phyloP scores from a whole-genome alignment of 2,888 invertebrate species.

The Hirtodrosophila confusa region DNA sequence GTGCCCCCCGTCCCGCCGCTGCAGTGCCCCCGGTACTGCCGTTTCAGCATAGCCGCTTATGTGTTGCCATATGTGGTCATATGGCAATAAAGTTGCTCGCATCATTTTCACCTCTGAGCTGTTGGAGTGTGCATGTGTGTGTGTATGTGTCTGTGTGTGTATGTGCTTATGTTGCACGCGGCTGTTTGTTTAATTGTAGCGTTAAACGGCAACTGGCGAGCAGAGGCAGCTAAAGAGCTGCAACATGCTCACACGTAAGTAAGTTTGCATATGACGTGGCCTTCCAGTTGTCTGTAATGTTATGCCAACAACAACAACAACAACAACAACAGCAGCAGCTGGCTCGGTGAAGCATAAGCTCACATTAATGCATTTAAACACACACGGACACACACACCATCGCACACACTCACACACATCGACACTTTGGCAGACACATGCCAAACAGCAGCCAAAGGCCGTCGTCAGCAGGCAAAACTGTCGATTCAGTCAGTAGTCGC shows the following conservation, averaged over 20 bases:
- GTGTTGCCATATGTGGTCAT: conserved; percentile 11
- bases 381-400: conserved; percentile 17
- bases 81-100: conserved; percentile 36
- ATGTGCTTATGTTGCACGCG: conserved; percentile 73
- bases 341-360: conserved; percentile 58
- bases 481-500: conserved; percentile 52
- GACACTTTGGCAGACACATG: conserved; percentile 73
- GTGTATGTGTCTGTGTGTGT: conserved; percentile 28
- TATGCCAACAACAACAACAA: conserved; percentile 61
- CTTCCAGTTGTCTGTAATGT: conserved; percentile 57
- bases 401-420: conserved; percentile 28
- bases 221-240: conserved; percentile 5
- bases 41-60: conserved; percentile 11
- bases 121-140: conserved; percentile 6
- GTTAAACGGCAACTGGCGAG: conserved; percentile 69
- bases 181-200: conserved; percentile 77
- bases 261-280: conserved; percentile 16
- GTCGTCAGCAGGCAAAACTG: conserved; percentile 40
- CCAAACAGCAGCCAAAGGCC: conserved; percentile 69
- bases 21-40: background rate
- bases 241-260: conserved; percentile 9
- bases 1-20: background rate
- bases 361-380: conserved; percentile 70
- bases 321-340: conserved; percentile 15
- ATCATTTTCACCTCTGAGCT: conserved; percentile 45